Evolutionary conservation across 1,140 invertebrate genomes (phyloP).

Genomic region (Cydia splendana): DNA sequence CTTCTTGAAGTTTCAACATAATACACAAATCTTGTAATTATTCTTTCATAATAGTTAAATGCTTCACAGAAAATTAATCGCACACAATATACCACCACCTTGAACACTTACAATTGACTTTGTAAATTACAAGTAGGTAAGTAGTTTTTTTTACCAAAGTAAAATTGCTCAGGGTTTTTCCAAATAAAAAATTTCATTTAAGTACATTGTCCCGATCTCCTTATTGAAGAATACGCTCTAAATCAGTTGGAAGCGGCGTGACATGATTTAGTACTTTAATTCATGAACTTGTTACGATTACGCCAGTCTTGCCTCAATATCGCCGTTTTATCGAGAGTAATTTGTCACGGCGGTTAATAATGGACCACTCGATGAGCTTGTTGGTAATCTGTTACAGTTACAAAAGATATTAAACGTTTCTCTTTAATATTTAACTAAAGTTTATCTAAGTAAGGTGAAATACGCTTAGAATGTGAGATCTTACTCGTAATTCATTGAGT

Average conservation of each 20-base stretch:
- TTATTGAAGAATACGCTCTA: neutral
- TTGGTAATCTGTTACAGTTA: neutral
- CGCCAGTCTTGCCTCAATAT: slow-evolving; percentile 21
- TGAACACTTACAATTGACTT: neutral
- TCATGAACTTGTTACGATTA: slow-evolving; percentile 22
- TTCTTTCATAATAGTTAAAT: no score
- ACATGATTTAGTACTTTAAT: slow-evolving; percentile 16
- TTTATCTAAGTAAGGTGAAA: neutral
- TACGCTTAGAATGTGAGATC: neutral
- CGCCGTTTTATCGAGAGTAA: slow-evolving; percentile 15
- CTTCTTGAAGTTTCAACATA: no score
- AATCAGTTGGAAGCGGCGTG: neutral
- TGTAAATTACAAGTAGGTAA: neutral
- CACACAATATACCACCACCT: no score
- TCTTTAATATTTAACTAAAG: neutral
- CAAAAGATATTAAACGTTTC: neutral
- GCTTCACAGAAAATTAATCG: no score
- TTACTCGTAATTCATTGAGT: no score
- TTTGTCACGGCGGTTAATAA: slow-evolving; percentile 21
- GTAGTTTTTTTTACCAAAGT: no score
- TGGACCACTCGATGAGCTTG: slow-evolving; percentile 21
- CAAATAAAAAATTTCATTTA: neutral
- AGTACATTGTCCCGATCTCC: neutral
- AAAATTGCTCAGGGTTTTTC: no score
- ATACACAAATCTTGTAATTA: no score